Conservation (phyloP, 1,140 invertebrate genomes). For the Lerema accius region DNA sequence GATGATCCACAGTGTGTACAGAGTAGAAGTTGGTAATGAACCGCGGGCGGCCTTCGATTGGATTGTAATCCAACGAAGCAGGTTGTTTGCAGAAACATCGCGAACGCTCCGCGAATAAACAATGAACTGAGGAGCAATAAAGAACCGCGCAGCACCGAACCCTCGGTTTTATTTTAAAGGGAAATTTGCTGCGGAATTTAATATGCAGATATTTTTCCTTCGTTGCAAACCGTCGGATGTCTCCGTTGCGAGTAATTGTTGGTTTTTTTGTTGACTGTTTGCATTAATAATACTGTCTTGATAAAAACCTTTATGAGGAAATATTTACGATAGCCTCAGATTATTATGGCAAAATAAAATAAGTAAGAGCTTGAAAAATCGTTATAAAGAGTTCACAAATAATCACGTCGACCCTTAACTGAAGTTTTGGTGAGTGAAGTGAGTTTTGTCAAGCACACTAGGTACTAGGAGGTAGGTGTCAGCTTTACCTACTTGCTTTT, state of each 20-base stretch:
- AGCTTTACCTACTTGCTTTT: no score
- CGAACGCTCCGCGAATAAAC: slow-evolving; percentile 17
- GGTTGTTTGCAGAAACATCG: slow-evolving; percentile 17
- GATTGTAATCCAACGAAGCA: slow-evolving; percentile 8
- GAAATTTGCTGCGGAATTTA: slow-evolving; percentile 26
- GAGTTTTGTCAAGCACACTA: no score
- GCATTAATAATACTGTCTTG: background rate
- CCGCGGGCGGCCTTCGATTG: background rate
- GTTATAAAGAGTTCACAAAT: no score
- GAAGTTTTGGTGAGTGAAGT: no score
- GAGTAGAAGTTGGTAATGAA: slow-evolving; percentile 7
- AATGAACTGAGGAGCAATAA: slow-evolving; percentile 19
- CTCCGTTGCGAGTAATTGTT: background rate
- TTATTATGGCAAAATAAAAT: no score
- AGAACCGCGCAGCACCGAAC: slow-evolving; percentile 1
- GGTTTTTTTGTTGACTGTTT: background rate
- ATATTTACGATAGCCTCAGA: no score
- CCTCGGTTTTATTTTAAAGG: slow-evolving; percentile 15
- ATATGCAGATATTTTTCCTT: slow-evolving; percentile 23
- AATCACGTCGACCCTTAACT: no score
- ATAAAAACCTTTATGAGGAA: background rate
- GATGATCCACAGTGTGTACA: no score
- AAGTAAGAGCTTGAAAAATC: no score
- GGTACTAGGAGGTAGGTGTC: no score
- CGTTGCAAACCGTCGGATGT: slow-evolving; percentile 1